These are phyloP conservation scores for Dichetophora obliterata DNA, from an alignment of 2,888 invertebrate genomes.

Conservation along the genomic window DNA sequence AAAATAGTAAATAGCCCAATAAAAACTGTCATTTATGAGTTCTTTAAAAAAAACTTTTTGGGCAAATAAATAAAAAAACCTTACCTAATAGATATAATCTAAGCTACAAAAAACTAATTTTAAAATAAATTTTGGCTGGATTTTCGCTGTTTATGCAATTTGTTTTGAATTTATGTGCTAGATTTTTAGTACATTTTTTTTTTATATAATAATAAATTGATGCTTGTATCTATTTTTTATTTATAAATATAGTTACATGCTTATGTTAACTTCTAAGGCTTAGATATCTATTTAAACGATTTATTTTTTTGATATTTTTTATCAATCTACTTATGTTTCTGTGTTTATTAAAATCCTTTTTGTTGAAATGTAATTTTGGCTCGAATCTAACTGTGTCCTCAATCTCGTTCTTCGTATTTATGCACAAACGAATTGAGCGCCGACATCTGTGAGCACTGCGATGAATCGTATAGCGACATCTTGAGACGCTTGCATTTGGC, in stretches of 20 bases:
- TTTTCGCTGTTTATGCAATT: neutral
- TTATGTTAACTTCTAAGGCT: neutral
- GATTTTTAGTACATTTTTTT: neutral
- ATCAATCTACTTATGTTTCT: neutral
- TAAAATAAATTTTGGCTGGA: neutral
- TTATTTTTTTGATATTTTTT: neutral
- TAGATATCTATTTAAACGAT: conserved; percentile 9
- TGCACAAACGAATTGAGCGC: conserved; percentile 67
- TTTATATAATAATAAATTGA: no score
- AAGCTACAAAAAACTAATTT: neutral
- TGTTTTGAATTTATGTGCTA: neutral
- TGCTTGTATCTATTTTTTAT: no score
- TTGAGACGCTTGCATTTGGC: conserved; percentile 98
- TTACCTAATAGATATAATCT: no score
- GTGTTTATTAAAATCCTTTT: neutral
- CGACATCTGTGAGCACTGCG: conserved; percentile 65
- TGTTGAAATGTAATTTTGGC: neutral
- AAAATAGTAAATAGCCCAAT: no score
- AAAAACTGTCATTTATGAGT: no score
- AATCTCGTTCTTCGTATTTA: conserved; percentile 69
- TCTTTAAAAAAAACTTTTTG: no score
- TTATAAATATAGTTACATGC: neutral
- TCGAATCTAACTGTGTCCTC: conserved; percentile 37
- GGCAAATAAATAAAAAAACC: no score
- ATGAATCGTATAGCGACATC: conserved; percentile 84